Evolutionary conservation across 2,888 invertebrate genomes (phyloP).

Genomic region (Hypselothyrea guttata): DNA sequence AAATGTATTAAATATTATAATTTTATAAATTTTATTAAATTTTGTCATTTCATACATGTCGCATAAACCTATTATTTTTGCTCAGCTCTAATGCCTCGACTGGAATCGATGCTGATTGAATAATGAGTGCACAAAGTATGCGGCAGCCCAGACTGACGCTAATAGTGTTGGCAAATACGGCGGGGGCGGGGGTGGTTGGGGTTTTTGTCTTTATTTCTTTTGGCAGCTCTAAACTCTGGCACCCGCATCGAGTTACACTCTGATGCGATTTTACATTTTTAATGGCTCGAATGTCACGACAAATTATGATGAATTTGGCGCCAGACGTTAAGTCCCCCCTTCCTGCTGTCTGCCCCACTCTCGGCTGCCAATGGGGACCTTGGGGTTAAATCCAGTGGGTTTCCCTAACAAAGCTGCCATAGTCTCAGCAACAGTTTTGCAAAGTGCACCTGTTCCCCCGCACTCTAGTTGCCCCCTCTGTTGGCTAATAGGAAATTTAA

Average conservation of each 20-base stretch:
- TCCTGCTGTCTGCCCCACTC: neutral
- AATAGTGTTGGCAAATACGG: slow-evolving; percentile 51
- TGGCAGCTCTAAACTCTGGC: too few relatives aligned
- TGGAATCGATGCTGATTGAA: slow-evolving; percentile 65
- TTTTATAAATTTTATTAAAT: too few relatives aligned
- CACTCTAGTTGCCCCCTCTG: slow-evolving; percentile 15
- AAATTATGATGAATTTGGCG: slow-evolving; percentile 72
- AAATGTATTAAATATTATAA: too few relatives aligned
- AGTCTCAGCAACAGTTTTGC: slow-evolving; percentile 9
- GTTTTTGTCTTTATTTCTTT: slow-evolving; percentile 5
- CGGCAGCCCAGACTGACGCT: slow-evolving; percentile 43
- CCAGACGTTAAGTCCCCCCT: slow-evolving; percentile 18
- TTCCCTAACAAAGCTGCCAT: slow-evolving; percentile 2
- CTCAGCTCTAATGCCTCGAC: slow-evolving; percentile 3
- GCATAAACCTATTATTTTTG: neutral
- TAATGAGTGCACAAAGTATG: slow-evolving; percentile 58
- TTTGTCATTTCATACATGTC: too few relatives aligned
- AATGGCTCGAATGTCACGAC: slow-evolving; percentile 54
- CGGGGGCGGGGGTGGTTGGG: slow-evolving; percentile 1
- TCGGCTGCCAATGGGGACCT: slow-evolving; percentile 34
- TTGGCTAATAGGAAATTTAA: slow-evolving; percentile 71
- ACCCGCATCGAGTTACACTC: slow-evolving; percentile 53
- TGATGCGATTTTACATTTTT: slow-evolving; percentile 66
- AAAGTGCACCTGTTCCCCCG: slow-evolving; percentile 29
- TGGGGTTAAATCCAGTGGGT: neutral